These are phyloP conservation scores for Anoplolepis gracilipes DNA, from an alignment of 1,140 invertebrate species.

Conservation along the genomic window DNA sequence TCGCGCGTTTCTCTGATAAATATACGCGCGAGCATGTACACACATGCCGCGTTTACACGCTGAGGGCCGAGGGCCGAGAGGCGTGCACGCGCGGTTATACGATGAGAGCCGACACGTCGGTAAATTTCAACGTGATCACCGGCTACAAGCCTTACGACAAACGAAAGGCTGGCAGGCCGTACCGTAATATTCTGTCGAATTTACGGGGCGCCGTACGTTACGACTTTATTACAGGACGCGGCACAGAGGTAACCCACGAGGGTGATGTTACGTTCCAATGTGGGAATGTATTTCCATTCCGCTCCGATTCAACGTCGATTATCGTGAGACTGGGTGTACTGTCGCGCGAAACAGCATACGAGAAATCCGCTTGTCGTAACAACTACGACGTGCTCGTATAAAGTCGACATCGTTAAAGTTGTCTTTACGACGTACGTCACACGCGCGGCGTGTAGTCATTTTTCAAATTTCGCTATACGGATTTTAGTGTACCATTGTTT, in stretches of 20 bases:
- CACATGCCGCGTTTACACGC: conserved; percentile 24
- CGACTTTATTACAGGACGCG: conserved; percentile 79
- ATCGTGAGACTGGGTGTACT: conserved; percentile 7
- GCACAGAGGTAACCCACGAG: conserved; percentile 50
- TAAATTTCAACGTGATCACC: conserved; percentile 79
- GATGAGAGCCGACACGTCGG: conserved; percentile 73
- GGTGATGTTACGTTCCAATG: not conserved
- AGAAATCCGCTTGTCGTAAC: conserved; percentile 4
- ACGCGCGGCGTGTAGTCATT: not conserved
- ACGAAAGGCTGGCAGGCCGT: conserved; percentile 66
- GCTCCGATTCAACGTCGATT: conserved; percentile 32
- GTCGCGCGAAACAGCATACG: conserved; percentile 10
- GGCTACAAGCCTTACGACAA: conserved; percentile 69
- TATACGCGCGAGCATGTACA: conserved; percentile 54
- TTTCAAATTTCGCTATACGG: not conserved
- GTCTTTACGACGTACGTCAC: conserved; percentile 7
- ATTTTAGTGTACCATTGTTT: conserved; percentile 2
- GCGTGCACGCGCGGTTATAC: conserved; percentile 60
- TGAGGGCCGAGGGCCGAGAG: not conserved
- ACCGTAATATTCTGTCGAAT: conserved; percentile 79
- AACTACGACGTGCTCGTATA: conserved; percentile 29
- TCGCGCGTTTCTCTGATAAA: conserved; percentile 63
- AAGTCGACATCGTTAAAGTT: conserved; percentile 41
- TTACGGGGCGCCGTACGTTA: conserved; percentile 76
- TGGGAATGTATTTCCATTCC: conserved; percentile 15